Evolutionary conservation across 2,113 vertebrate species (phyloP).

Genomic region (Pteronura brasiliensis): DNA sequence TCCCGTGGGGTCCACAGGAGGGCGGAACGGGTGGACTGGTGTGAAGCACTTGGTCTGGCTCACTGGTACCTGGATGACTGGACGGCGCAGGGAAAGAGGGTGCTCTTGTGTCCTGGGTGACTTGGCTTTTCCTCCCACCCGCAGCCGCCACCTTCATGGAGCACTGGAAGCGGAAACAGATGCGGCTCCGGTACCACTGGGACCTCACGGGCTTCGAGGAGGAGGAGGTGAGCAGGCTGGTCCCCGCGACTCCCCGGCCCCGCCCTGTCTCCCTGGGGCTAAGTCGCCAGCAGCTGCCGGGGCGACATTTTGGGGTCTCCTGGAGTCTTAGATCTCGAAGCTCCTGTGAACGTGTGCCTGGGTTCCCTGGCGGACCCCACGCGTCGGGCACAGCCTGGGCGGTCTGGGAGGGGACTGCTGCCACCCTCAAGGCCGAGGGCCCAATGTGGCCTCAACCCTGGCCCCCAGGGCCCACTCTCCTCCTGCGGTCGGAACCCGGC

Average conservation of each 20-base stretch:
- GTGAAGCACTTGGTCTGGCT: fast-evolving
- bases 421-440: neutral
- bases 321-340: neutral
- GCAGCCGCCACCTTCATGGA: slow-evolving; percentile 98
- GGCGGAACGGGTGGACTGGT: fast-evolving
- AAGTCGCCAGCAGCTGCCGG: no score
- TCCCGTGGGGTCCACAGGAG: fast-evolving
- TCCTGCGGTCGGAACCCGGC: neutral
- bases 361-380: slow-evolving; percentile 8
- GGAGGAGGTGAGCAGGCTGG: slow-evolving; percentile 88
- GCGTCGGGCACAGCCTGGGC: fast-evolving
- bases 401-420: neutral
- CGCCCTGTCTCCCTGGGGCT: no score
- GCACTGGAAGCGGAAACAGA: slow-evolving; percentile 98
- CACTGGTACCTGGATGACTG: fast-evolving
- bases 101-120: neutral
- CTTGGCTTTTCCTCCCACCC: neutral
- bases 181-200: slow-evolving; percentile 97
- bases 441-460: neutral
- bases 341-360: neutral
- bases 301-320: neutral
- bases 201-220: slow-evolving; percentile 96
- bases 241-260: fast-evolving
- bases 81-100: fast-evolving
- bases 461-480: neutral